Evolutionary conservation across 2,797 vertebrate genomes (phyloP), one percentile per base, ranked within the genome.

Genomic region (Melanotaenia nigrans): DNA sequence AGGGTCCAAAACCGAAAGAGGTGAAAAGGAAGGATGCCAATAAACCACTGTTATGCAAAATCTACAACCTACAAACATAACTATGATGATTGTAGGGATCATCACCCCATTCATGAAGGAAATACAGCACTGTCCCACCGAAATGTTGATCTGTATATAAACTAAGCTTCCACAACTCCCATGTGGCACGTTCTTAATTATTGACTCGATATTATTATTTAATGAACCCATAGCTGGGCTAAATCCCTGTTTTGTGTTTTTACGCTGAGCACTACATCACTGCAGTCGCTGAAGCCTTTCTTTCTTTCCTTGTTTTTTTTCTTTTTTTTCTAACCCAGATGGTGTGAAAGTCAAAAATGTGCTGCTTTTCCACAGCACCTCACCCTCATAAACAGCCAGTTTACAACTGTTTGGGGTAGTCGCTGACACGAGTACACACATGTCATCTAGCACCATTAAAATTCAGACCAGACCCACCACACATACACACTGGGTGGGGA

Each of bases 351-450:
- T 88, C 49, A 73, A 68, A 85, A 85, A 87, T 40, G 67, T 62
- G 77, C 72, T 58, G 74, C 81, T 84, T 89, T 90, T 91, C 88
- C 71, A 42, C 83, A 75, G 79, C 87, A 83, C 84, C 87, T 84
- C 83, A 22, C 78, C 68, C 87, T 84, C 92, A 87, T 93, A 92
- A 93, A 93, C 91, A 90, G 91, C 86, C 83, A 84, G 84, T 92
- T 93, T 91, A 92, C 91, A 89, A 88, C 87, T 92, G 90, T 93
- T 92, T 89, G 86, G 92, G 88, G 83, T 78, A 82, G 89, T 81
- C 75, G 72, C 87, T 90, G 91, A 93, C 92, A 92, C 80, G 81
- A 90, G 79, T 85, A 87, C 87, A 90, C 90, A 87, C 88, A 90
- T 90, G 90, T 92, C 87, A 85, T 74, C 65, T 72, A 56, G 83